Evolutionary conservation across 2,888 invertebrate species (phyloP).

Genomic region (Ganaspis brasiliensis): DNA sequence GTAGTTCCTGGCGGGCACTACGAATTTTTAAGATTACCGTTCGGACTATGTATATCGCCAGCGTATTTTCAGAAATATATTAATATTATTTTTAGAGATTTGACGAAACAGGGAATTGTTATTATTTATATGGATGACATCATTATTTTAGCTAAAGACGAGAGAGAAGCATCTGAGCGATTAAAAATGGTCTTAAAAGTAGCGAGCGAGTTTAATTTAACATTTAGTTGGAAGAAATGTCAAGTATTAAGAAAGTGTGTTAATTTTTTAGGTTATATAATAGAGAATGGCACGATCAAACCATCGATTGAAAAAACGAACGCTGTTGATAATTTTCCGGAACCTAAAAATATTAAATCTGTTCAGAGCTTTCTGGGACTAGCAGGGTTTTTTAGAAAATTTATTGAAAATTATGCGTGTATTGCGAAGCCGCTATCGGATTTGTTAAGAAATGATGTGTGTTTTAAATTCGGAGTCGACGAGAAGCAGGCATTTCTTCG

Average conservation of each 20-base stretch:
- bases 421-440: conserved; percentile 66
- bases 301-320: conserved; percentile 55
- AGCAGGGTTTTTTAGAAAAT: conserved; percentile 59
- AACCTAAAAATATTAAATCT: conserved; percentile 41
- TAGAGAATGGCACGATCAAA: conserved; percentile 41
- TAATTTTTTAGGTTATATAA: too few species aligned
- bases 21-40: conserved; percentile 45
- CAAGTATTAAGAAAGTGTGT: too few species aligned
- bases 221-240: too few species aligned
- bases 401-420: conserved; percentile 53
- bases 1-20: conserved; percentile 50
- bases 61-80: conserved; percentile 48
- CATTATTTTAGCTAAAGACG: too few species aligned
- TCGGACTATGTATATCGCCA: conserved; percentile 44
- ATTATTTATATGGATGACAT: conserved; percentile 53
- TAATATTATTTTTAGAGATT: conserved; percentile 45
- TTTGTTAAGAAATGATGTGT: conserved; percentile 56
- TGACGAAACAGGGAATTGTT: conserved; percentile 34
- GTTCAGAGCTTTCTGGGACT: conserved; percentile 60
- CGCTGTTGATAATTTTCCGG: too few species aligned
- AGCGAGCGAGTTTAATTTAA: too few species aligned
- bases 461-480: conserved; percentile 53
- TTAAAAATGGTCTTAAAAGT: too few species aligned
- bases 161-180: too few species aligned
- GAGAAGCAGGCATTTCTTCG: conserved; percentile 43